Base-by-base conservation (phyloP, 2,113 vertebrate species). In the Polypterus senegalus region DNA sequence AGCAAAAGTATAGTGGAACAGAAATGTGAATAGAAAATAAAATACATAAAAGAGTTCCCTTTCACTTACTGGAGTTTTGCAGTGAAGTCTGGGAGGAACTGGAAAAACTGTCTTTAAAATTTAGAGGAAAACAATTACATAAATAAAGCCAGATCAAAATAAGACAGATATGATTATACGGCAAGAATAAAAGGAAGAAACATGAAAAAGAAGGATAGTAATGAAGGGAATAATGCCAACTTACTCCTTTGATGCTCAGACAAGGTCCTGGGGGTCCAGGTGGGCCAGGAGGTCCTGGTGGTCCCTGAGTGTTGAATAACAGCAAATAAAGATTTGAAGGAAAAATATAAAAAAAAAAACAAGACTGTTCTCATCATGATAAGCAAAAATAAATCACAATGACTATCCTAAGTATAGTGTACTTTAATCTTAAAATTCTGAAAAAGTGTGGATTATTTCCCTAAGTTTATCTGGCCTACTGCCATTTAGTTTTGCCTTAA, bases 201-300 rank as follows among this genome's bases (percentile, higher is more conserved):
- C 45, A 59, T 9, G 44, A 60, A 49, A 60, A 8, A 62, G 54
- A 55, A 4, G 1, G n/a, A 49, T 52, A 44, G 2, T 45, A 9
- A 65, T 44, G 58, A 9, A 1, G 44, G 5, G 8, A 4, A 43
- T 1, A 64, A n/a, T 27, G 27, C 27, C 27, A 48, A 88, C 92
- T 92, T 87, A 98, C 95, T 79, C 92, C 92, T 84, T 92, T 95
- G 67, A 91, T 87, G 66, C 86, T 90, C 73, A 82, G 75, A 69
- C 92, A 76, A 11, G 82, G 81, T 63, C 91, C 92, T 3, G 93
- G 90, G 7, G 79, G 85, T 1, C 95, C 95, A 1, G 92, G 91
- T 3, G 76, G 89, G 0, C 94, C 93, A 1, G 93, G 91, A 3
- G 77, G 87, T 1, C 94, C 95, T 58, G 90, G 91, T 10, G 5